phyloP scores from a whole-genome alignment of 1,140 invertebrate species.

The Drosophila willistoni region DNA sequence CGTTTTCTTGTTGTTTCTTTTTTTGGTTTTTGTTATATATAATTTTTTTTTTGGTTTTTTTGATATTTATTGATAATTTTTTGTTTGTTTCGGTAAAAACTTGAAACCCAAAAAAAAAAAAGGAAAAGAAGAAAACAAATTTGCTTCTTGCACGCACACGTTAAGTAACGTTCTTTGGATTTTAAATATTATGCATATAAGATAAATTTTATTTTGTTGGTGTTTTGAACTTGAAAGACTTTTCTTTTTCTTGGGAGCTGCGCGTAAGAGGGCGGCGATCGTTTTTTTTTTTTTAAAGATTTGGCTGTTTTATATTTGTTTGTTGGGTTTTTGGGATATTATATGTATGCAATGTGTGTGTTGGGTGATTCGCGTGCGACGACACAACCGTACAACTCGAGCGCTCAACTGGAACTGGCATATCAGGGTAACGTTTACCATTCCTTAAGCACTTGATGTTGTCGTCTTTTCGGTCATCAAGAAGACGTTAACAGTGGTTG shows the following conservation, averaged over 20 bases:
- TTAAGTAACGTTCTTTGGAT: conserved; percentile 10
- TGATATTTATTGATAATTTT: too few relatives aligned
- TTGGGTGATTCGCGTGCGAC: conserved; percentile 23
- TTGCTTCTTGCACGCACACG: too few relatives aligned
- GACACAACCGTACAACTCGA: conserved; percentile 76
- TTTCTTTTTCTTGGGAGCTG: background rate
- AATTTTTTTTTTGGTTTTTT: too few relatives aligned
- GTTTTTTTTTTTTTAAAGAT: conserved; percentile 14
- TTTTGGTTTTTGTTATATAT: conserved; percentile 7
- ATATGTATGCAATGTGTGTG: conserved; percentile 8
- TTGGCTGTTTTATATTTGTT: conserved; percentile 22
- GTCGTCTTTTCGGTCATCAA: conserved; percentile 25
- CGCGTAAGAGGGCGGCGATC: background rate
- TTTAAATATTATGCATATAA: background rate
- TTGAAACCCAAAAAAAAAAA: too few relatives aligned
- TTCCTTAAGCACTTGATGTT: conserved; percentile 80
- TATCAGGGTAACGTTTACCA: conserved; percentile 76
- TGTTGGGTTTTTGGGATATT: conserved; percentile 13
- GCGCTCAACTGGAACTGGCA: conserved; percentile 81
- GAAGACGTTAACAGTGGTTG: conserved; percentile 15
- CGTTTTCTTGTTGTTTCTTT: conserved; percentile 41
- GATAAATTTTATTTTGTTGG: background rate
- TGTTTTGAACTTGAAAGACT: background rate
- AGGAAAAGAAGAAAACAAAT: too few relatives aligned
- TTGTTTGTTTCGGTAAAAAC: too few relatives aligned